Evolutionary conservation across 2,888 invertebrate genomes (phyloP).

Genomic region (Latrodectus elegans): DNA sequence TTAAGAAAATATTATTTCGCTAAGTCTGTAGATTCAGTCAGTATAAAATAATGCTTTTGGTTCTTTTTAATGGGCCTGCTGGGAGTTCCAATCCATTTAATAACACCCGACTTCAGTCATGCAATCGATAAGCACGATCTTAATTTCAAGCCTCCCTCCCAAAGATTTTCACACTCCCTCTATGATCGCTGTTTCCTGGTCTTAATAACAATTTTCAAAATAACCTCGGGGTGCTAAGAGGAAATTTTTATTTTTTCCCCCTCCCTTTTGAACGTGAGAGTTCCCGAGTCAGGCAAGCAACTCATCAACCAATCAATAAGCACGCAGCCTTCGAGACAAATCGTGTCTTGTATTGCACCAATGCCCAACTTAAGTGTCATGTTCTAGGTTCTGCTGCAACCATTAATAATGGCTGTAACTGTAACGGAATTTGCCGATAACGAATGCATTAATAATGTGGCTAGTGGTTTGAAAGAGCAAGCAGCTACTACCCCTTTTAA

Average conservation of each 20-base stretch:
- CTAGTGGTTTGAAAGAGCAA: background rate
- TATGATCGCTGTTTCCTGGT: background rate
- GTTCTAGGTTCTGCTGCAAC: conserved; percentile 30
- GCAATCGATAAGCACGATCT: background rate
- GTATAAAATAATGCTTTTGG: too few relatives aligned
- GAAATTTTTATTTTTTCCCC: background rate
- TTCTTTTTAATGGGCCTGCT: too few relatives aligned
- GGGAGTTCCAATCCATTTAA: background rate
- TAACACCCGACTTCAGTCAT: background rate
- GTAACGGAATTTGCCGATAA: conserved; percentile 53
- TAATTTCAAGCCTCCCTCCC: background rate
- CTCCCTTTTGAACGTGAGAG: background rate
- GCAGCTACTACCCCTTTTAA: conserved; percentile 17
- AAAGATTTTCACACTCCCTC: background rate
- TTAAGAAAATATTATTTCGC: too few relatives aligned
- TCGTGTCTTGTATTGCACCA: conserved; percentile 52
- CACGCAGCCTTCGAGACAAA: conserved; percentile 38
- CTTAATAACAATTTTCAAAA: conserved; percentile 1
- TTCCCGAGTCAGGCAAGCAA: conserved; percentile 5
- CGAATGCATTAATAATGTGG: conserved; percentile 53
- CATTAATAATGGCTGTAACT: conserved; percentile 54
- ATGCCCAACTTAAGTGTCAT: conserved; percentile 57
- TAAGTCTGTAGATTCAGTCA: too few relatives aligned
- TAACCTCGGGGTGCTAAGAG: background rate
- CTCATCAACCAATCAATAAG: conserved; percentile 42